Conservation (phyloP, 2,113 vertebrate species). For the Strix aluco region DNA sequence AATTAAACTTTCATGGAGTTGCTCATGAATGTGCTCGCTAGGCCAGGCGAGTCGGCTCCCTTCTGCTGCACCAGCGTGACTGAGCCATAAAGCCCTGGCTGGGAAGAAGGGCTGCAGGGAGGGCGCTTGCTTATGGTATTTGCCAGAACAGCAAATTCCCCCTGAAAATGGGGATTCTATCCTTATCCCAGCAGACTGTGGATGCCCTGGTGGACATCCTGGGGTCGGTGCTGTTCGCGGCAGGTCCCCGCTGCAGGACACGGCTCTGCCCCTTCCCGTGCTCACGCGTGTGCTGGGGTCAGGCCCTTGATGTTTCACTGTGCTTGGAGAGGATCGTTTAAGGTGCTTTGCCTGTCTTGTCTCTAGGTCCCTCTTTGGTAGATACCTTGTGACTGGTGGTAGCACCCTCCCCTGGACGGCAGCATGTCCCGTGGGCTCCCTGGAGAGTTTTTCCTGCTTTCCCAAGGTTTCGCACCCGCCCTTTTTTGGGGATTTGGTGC, state of each 20-base stretch:
- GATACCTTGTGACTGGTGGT: accelerated
- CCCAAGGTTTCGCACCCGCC: background rate
- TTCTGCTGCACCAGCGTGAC: background rate
- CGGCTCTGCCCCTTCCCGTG: accelerated
- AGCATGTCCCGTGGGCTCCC: background rate
- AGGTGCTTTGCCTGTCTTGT: background rate
- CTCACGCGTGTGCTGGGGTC: accelerated
- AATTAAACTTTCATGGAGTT: background rate
- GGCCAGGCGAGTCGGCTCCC: background rate
- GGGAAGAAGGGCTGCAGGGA: background rate
- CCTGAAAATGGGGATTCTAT: accelerated
- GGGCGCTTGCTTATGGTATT: accelerated
- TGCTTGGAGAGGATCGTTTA: accelerated
- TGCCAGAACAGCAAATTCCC: background rate
- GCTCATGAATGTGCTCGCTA: background rate
- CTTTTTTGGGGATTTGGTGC: background rate
- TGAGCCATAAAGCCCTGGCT: background rate
- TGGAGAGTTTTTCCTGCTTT: accelerated
- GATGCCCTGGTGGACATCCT: background rate
- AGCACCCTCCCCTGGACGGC: background rate
- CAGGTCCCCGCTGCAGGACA: accelerated
- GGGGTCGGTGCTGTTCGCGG: accelerated
- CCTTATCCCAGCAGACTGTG: background rate
- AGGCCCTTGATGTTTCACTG: accelerated
- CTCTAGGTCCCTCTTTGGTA: accelerated